These are phyloP conservation scores for Microplitis deprimator DNA, from an alignment of 2,888 invertebrate genomes.

Conservation along the genomic window DNA sequence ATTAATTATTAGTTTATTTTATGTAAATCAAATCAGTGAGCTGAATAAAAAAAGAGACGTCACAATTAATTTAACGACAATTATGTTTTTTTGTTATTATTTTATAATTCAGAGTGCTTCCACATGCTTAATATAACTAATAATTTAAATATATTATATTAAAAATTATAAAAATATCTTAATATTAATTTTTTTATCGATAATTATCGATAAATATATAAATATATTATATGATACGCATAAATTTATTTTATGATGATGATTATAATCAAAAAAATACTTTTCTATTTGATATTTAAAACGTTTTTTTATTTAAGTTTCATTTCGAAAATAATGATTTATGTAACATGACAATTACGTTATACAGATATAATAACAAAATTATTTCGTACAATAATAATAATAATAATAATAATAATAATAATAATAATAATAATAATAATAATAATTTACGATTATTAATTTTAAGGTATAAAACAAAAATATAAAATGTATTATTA, in stretches of 20 bases:
- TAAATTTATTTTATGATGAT: background rate
- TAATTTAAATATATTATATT: slow-evolving; percentile 13
- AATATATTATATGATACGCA: background rate
- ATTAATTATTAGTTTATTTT: slow-evolving; percentile 9
- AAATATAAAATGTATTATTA: slow-evolving; percentile 44
- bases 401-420: slow-evolving; percentile 46
- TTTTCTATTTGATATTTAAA: background rate
- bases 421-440: slow-evolving; percentile 45
- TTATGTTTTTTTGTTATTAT: slow-evolving; percentile 18
- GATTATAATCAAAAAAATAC: background rate
- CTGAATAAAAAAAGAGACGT: slow-evolving; percentile 4
- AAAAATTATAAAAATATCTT: background rate
- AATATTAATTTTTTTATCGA: background rate
- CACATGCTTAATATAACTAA: slow-evolving; percentile 55
- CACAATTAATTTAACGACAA: slow-evolving; percentile 5
- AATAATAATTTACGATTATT: slow-evolving; percentile 48
- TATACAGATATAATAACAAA: background rate
- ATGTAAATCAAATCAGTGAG: slow-evolving; percentile 9
- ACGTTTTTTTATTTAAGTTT: slow-evolving; percentile 43
- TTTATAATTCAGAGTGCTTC: slow-evolving; percentile 69
- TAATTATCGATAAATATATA: slow-evolving; percentile 52
- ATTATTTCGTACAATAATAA: slow-evolving; percentile 24
- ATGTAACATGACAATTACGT: background rate
- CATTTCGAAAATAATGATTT: background rate
- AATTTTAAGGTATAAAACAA: slow-evolving; percentile 40